A percentile compares a stretch with the other conserved stretches of the same genome.
Conservation (phyloP, 2,113 vertebrate genomes). For the Parus major region DNA sequence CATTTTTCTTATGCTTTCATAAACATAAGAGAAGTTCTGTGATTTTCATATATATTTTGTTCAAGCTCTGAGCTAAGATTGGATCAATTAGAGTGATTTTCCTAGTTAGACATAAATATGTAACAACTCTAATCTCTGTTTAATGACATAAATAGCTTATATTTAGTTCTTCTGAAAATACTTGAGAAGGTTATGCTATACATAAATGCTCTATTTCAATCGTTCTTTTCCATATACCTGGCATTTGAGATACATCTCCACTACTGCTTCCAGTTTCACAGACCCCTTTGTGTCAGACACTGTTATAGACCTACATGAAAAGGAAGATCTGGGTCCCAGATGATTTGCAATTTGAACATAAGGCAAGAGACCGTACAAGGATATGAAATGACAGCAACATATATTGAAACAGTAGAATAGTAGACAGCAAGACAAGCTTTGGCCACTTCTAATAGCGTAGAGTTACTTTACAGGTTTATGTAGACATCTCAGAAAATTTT, state of each 20-base stretch:
- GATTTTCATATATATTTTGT: background rate
- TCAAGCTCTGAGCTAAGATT: background rate
- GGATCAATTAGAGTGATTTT: constrained; percentile 4
- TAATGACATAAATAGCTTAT: background rate
- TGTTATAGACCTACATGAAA: background rate
- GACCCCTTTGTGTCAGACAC: background rate
- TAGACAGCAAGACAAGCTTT: background rate
- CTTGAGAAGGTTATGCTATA: background rate
- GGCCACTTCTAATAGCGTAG: background rate
- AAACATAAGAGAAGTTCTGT: background rate
- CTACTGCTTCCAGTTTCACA: background rate
- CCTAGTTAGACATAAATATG: background rate
- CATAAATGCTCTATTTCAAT: background rate
- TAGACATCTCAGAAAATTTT: background rate
- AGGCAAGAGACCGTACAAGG: background rate
- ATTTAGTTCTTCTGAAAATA: constrained; percentile 4
- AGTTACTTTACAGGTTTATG: background rate
- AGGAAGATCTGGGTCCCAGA: background rate
- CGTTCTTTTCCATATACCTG: background rate
- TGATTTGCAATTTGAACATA: background rate
- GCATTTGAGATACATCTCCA: background rate
- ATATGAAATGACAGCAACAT: background rate
- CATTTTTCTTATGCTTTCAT: background rate
- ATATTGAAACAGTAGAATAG: background rate
- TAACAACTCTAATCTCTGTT: background rate